Conservation (phyloP, 2,113 vertebrate genomes). For the Furnarius figulus region DNA sequence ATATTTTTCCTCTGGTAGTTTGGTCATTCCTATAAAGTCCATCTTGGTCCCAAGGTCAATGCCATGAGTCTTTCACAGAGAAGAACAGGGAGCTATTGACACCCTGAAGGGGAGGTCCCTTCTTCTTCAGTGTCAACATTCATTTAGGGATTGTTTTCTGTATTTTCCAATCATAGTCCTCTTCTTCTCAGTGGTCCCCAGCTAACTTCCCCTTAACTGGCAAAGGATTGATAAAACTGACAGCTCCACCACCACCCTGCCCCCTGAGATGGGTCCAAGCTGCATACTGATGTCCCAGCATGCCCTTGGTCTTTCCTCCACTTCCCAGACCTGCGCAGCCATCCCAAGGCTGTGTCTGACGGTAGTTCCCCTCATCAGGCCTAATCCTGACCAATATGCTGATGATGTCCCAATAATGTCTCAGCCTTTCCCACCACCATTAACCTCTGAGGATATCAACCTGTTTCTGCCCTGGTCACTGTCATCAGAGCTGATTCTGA, state of each 20-base stretch:
- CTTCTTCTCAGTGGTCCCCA: not conserved
- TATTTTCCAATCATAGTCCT: not conserved
- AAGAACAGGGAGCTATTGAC: not conserved
- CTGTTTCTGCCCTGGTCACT: not conserved
- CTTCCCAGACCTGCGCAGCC: not conserved
- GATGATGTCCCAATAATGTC: not conserved
- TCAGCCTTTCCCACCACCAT: not conserved
- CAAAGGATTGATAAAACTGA: not conserved
- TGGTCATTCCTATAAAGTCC: accelerated
- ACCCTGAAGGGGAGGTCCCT: not conserved
- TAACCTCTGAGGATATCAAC: not conserved
- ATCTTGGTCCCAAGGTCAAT: not conserved
- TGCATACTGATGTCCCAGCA: not conserved
- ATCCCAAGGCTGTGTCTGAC: not conserved
- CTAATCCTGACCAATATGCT: not conserved
- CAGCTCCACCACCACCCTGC: not conserved
- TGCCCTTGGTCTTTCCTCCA: not conserved
- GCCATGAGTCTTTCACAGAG: not conserved
- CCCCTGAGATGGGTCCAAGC: accelerated
- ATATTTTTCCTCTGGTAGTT: not conserved
- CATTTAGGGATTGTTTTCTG: not conserved
- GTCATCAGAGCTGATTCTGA: not conserved
- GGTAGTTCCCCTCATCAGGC: not conserved
- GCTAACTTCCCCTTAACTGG: not conserved
- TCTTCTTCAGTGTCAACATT: not conserved